These are phyloP conservation scores for Struthio camelus DNA, from an alignment of 2,113 vertebrate species.

Conservation along the genomic window DNA sequence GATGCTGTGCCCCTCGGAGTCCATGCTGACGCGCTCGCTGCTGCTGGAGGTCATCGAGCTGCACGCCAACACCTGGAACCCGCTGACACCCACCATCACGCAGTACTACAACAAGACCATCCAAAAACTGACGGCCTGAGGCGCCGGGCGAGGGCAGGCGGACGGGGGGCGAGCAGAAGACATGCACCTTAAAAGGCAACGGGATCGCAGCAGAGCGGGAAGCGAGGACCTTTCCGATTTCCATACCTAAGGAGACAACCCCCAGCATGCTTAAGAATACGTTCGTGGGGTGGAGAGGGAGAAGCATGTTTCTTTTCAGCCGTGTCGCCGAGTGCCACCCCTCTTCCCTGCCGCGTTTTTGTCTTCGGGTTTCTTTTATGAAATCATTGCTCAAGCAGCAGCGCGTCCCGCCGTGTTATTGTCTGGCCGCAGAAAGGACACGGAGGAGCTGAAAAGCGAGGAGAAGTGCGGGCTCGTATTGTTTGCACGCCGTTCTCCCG, in stretches of 20 bases:
- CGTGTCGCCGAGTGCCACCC: conserved; percentile 61
- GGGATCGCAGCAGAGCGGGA: neutral
- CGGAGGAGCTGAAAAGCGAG: conserved; percentile 47
- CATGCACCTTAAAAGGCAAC: neutral
- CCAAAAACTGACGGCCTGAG: conserved; percentile 94
- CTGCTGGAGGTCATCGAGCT: conserved; percentile 99
- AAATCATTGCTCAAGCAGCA: conserved; percentile 52
- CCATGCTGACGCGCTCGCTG: conserved; percentile 92
- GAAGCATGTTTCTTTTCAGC: conserved; percentile 77
- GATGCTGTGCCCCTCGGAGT: conserved; percentile 95
- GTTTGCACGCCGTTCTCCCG: conserved; percentile 64
- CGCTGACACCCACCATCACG: conserved; percentile 91
- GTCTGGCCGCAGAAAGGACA: conserved; percentile 71
- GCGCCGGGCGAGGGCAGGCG: conserved; percentile 39
- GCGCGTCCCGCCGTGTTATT: conserved; percentile 28
- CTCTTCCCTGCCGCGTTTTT: conserved; percentile 53
- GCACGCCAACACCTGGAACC: conserved; percentile 96
- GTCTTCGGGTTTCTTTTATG: conserved; percentile 53
- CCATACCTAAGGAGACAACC: conserved; percentile 50
- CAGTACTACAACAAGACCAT: conserved; percentile 99
- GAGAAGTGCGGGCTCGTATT: conserved; percentile 66
- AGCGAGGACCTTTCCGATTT: conserved; percentile 11
- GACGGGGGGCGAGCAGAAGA: conserved; percentile 49
- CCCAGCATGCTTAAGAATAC: conserved; percentile 70
- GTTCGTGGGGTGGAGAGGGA: conserved; percentile 60